These are phyloP conservation scores for Procapra przewalskii DNA, from an alignment of 2,113 vertebrate species.

Conservation along the genomic window DNA sequence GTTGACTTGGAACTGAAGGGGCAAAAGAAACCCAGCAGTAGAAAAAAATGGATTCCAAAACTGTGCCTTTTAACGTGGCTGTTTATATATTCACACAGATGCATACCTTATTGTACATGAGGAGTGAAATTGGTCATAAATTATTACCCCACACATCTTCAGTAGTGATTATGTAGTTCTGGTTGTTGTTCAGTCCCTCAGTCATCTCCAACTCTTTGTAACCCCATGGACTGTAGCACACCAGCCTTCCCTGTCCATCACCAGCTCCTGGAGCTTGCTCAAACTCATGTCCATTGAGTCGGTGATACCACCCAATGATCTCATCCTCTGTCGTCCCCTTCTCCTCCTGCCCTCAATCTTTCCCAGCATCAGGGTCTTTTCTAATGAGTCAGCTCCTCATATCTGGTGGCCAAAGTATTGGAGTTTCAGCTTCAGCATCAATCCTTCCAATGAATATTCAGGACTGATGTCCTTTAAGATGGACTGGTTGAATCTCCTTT, in stretches of 20 bases:
- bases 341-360: not conserved
- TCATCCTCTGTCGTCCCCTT: not conserved
- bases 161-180: not conserved
- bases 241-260: not conserved
- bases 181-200: not conserved
- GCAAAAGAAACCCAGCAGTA: not conserved
- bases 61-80: not conserved
- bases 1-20: not conserved
- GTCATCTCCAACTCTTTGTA: not conserved
- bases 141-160: not conserved
- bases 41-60: not conserved
- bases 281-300: not conserved
- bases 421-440: not conserved
- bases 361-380: not conserved
- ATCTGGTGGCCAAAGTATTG: not conserved
- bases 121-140: not conserved
- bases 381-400: not conserved
- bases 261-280: not conserved
- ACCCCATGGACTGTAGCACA: not conserved
- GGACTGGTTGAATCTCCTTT: not conserved
- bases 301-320: not conserved
- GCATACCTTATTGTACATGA: not conserved
- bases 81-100: not conserved
- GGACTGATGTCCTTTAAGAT: not conserved
- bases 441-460: not conserved